A percentile compares a stretch with the other conserved stretches of the same genome.
These are phyloP conservation scores for Metridium senile DNA, from an alignment of 92 coral and sea anemone species.

Conservation along the genomic window DNA sequence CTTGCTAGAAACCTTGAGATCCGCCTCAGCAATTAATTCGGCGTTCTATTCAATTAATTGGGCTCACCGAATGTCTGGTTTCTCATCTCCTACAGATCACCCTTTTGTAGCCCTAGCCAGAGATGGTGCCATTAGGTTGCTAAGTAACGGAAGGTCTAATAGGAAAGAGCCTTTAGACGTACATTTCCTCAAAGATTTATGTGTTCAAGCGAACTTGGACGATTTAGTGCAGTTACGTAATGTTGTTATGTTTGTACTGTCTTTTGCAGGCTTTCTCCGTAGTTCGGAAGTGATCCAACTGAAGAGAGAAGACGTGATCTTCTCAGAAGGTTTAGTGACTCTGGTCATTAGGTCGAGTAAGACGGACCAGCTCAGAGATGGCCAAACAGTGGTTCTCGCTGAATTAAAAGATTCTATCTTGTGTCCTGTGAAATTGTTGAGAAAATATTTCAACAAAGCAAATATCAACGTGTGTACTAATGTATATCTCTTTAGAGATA, in stretches of 20 bases:
- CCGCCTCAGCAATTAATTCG: background rate
- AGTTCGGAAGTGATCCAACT: too few species aligned
- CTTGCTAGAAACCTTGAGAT: background rate
- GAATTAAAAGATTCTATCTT: constrained; percentile 1
- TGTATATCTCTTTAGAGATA: constrained; percentile 33
- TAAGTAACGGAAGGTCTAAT: constrained; percentile 14
- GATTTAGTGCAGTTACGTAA: constrained; percentile 11
- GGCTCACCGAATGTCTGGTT: constrained; percentile 19
- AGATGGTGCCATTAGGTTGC: constrained; percentile 33
- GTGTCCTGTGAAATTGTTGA: constrained; percentile 33
- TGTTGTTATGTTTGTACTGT: constrained; percentile 26
- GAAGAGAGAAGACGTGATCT: constrained; percentile 11
- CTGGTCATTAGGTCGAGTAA: background rate
- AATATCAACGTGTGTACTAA: constrained; percentile 12
- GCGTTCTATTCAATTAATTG: constrained; percentile 21
- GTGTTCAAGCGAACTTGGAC: background rate
- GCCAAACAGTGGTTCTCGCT: constrained; percentile 38
- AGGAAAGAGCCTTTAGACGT: constrained; percentile 26
- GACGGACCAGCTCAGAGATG: constrained; percentile 42
- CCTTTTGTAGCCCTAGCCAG: constrained; percentile 6
- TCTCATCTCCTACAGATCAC: constrained; percentile 22
- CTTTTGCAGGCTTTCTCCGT: constrained; percentile 34
- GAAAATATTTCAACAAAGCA: constrained; percentile 26
- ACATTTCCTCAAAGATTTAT: background rate
- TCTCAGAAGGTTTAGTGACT: constrained; percentile 2